Base-by-base conservation (phyloP, 2,888 invertebrate species). In the Hemaris fuciformis region DNA sequence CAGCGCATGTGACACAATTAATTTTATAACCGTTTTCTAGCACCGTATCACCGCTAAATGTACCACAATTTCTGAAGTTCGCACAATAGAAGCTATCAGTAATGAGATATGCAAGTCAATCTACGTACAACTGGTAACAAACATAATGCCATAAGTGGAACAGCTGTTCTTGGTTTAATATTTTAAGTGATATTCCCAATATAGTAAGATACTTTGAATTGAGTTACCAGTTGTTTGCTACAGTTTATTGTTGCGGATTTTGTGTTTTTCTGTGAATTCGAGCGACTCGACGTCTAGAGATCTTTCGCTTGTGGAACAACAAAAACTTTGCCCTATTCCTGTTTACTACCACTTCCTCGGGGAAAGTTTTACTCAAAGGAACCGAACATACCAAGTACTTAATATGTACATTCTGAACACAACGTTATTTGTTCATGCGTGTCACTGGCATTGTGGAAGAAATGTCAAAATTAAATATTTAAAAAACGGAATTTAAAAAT, bases 321-420 rank as follows among this genome's bases (percentile, higher is more conserved):
- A 18, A 53, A 45, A 53, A 53, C 53, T 53, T 53, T 27, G 31
- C 53, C 18, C 53, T 20, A 53, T 53, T 53, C 53, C 18, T 53
- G 31, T 53, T 53, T 53, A 27, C 53, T 53, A 5, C 31, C 53
- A 27, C n/a, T 18, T 27, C 18, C 18, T 8, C 1, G 46, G 46
- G 13, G 18, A 20, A 53, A 53, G 31, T 53, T 53, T 53, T 53
- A 1, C 31, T 53, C 27, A 31, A 53, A 48, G 48, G 15, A 48
- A 53, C 53, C 18, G 18, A 31, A 53, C 43, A 20, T 18, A 20
- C 31, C 31, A 8, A 31, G 18, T 27, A 48, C 8, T 27, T 25
- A n/a, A n/a, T n/a, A n/a, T n/a, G n/a, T n/a, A n/a, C n/a, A n/a
- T n/a, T n/a, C n/a, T n/a, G n/a, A n/a, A n/a, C n/a, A n/a, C n/a